Evolutionary conservation across 2,888 invertebrate species (phyloP).

Genomic region (Melanostoma mellinum): DNA sequence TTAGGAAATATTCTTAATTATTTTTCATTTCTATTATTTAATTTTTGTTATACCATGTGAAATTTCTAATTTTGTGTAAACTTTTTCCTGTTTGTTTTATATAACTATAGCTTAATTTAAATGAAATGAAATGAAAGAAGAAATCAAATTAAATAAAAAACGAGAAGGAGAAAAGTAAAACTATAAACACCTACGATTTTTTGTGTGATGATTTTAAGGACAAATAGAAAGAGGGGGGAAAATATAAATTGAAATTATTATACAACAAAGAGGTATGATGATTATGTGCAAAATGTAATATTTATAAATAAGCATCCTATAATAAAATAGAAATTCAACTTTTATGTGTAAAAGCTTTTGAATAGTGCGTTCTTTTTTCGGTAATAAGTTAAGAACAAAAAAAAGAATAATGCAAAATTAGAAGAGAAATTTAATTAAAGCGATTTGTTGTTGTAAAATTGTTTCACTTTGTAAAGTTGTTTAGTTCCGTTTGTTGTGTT

Average conservation of each 20-base stretch:
- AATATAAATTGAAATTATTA: conserved; percentile 44
- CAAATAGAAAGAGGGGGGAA: conserved; percentile 5
- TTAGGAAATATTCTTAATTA: conserved; percentile 48
- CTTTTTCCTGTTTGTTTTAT: conserved; percentile 42
- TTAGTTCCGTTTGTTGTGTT: conserved; percentile 10
- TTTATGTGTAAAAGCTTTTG: conserved; percentile 60
- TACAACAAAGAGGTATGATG: conserved; percentile 10
- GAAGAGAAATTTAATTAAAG: conserved; percentile 46
- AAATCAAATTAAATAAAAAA: conserved; percentile 38
- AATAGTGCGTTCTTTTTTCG: conserved; percentile 54
- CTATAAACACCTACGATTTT: conserved; percentile 28
- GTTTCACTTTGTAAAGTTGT: conserved; percentile 53
- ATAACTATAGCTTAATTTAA: conserved; percentile 51
- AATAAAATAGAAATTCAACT: conserved; percentile 34
- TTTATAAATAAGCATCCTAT: conserved; percentile 45
- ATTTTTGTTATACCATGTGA: conserved; percentile 61
- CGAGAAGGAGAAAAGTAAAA: conserved; percentile 16
- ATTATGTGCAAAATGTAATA: conserved; percentile 56
- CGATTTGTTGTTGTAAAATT: conserved; percentile 67
- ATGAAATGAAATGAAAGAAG: no score
- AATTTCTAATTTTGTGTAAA: conserved; percentile 61
- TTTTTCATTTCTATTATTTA: conserved; percentile 52
- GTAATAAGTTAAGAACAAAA: conserved; percentile 52
- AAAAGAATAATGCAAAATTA: conserved; percentile 20
- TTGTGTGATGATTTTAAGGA: conserved; percentile 26